phyloP scores from a whole-genome alignment of 30 jellyfish, hydroid and myxozoan genomes.

The Pelagia noctiluca region DNA sequence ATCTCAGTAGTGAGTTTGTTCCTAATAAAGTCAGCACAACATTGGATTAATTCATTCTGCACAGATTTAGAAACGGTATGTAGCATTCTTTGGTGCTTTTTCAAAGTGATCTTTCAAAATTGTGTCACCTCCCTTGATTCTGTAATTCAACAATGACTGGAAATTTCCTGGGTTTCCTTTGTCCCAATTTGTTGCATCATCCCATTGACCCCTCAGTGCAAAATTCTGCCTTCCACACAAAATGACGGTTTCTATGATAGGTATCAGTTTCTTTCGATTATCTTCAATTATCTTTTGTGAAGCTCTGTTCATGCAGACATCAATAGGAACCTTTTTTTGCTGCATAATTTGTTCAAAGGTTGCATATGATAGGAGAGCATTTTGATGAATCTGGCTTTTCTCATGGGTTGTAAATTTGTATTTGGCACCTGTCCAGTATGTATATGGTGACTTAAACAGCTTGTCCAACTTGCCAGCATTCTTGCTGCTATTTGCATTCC shows the following conservation, averaged over 20 bases:
- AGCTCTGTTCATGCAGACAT: neutral
- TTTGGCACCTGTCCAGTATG: conserved; percentile 19
- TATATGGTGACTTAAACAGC: conserved; percentile 27
- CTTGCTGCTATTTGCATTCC: conserved; percentile 4
- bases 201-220: conserved; percentile 76
- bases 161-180: conserved; percentile 56
- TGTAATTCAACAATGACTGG: conserved; percentile 35
- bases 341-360: conserved; percentile 8
- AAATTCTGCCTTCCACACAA: conserved; percentile 67
- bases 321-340: neutral
- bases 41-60: conserved; percentile 22
- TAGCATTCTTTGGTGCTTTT: too few relatives aligned
- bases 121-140: neutral
- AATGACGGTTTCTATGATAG: conserved; percentile 61
- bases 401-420: conserved; percentile 10
- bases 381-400: conserved; percentile 14
- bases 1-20: conserved; percentile 37
- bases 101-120: conserved; percentile 40
- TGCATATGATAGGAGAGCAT: neutral
- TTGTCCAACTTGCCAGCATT: conserved; percentile 19
- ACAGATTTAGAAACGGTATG: too few relatives aligned
- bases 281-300: neutral
- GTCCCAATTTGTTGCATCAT: conserved; percentile 32
- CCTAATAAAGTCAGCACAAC: conserved; percentile 34
- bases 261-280: conserved; percentile 48